Conservation (phyloP, 1,140 invertebrate species). For the Cyphomyrmex costatus region DNA sequence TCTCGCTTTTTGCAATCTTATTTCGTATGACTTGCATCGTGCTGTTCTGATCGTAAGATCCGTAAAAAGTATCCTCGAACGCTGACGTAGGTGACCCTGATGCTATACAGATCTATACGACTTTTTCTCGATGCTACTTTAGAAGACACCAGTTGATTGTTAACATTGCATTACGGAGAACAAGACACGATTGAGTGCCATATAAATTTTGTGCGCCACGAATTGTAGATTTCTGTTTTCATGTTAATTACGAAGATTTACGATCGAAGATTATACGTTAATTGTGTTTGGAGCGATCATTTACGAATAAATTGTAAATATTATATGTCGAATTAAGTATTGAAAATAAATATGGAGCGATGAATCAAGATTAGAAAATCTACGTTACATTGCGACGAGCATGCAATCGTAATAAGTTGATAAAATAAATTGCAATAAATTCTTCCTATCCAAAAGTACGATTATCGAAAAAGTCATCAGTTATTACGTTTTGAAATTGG, state of each 20-base stretch:
- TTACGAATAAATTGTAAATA: background rate
- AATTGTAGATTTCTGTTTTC: background rate
- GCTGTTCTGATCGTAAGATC: conserved; percentile 3
- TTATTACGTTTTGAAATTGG: background rate
- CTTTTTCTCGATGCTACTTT: background rate
- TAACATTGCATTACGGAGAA: background rate
- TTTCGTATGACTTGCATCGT: conserved; percentile 24
- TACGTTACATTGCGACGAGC: background rate
- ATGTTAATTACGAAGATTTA: background rate
- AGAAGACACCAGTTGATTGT: background rate
- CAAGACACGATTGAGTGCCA: background rate
- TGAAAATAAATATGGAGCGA: background rate
- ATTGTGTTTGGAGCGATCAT: background rate
- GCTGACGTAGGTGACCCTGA: background rate
- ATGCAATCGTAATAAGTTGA: background rate
- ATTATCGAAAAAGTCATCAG: background rate
- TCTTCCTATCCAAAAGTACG: background rate
- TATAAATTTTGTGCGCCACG: background rate
- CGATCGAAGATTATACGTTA: background rate
- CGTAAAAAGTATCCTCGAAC: background rate
- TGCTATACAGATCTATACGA: background rate
- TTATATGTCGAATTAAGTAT: background rate
- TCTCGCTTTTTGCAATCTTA: conserved; percentile 26
- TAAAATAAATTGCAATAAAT: background rate
- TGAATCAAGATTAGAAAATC: background rate